Evolutionary conservation across 1,140 invertebrate genomes (phyloP), one percentile per base, ranked within the genome.

Genomic region (Drosophila watanabei): DNA sequence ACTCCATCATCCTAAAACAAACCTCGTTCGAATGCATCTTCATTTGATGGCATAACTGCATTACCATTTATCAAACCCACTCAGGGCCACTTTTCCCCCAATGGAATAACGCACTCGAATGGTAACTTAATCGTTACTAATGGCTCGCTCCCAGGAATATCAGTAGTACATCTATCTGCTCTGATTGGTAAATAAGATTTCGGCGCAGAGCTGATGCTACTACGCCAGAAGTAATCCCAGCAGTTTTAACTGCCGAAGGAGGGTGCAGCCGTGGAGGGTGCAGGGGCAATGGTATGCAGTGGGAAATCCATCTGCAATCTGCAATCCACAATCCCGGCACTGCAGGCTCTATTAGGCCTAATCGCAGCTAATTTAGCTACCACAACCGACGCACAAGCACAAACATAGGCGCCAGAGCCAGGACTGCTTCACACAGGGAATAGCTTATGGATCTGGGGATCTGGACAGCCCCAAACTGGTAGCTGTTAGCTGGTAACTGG

Each of bases 361-460:
- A 87, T 87, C 80, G 81, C 46, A 76, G 75, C 79, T 87, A 87
- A 87, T 86, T 79, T 80, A 71, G 69, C 83, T 72, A 64, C 35
- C 79, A 68, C 71, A 70, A 48, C 54, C 52, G 48, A 58, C 30
- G 45, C 49, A 51, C 46, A 63, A 51, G 35, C 51, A 45, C 30
- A 37, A 39, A 59, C 37, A 59, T 32, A 28, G n/a, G 46, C 41
- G 41, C 37, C 37, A 33, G 51, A 33, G 51, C 41, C 33, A 54
- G 54, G n/a, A 45, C 20, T 24, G 39, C 75, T 28, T 57, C 20
- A 79, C 77, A 79, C 60, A 79, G 75, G 75, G 80, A 83, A 85
- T 85, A 70, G 72, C 82, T 68, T 81, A 85, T 85, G 61, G 49
- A 49, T 33, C 46, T 78, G 73, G 48, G 73, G 59, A 65, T 81